A percentile compares a stretch with the other conserved stretches of the same genome.
phyloP scores from a whole-genome alignment of 2,113 vertebrate genomes.

The Cardinalis cardinalis region DNA sequence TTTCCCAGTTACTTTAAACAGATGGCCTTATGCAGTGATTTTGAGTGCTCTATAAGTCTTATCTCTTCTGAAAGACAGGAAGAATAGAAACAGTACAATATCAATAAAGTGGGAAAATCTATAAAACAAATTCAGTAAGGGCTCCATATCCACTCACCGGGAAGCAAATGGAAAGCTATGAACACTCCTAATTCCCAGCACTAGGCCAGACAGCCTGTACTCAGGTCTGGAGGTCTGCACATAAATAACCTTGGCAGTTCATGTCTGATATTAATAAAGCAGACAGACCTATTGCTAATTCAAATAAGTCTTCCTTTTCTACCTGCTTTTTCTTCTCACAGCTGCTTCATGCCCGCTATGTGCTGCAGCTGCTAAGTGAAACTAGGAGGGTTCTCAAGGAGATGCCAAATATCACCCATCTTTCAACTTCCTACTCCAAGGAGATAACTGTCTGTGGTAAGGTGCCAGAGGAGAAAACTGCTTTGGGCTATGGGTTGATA shows the following conservation, averaged over 20 bases:
- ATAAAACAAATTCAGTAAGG: not conserved
- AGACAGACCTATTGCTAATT: not conserved
- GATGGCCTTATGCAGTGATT: not conserved
- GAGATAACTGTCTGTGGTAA: slow-evolving; percentile 90
- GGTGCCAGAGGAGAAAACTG: not conserved
- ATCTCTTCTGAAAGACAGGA: not conserved
- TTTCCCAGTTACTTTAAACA: not conserved
- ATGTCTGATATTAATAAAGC: not conserved
- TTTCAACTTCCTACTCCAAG: slow-evolving; percentile 84
- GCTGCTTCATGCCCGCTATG: slow-evolving; percentile 88
- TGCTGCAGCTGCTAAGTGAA: slow-evolving; percentile 86
- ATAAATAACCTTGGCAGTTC: not conserved
- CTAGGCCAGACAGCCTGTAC: not conserved
- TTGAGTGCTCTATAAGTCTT: not conserved
- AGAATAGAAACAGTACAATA: not conserved
- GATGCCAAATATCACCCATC: slow-evolving; percentile 86
- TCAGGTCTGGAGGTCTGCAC: not conserved
- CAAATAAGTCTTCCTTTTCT: not conserved
- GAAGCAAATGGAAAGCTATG: not conserved
- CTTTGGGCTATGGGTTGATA: not conserved
- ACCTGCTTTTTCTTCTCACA: slow-evolving; percentile 28
- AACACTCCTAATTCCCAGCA: not conserved
- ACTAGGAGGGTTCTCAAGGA: slow-evolving; percentile 86
- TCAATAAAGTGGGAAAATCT: not conserved
- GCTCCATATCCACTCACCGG: fast-evolving